Evolutionary conservation across 2,113 vertebrate genomes (phyloP).

Genomic region (Stegastes partitus): DNA sequence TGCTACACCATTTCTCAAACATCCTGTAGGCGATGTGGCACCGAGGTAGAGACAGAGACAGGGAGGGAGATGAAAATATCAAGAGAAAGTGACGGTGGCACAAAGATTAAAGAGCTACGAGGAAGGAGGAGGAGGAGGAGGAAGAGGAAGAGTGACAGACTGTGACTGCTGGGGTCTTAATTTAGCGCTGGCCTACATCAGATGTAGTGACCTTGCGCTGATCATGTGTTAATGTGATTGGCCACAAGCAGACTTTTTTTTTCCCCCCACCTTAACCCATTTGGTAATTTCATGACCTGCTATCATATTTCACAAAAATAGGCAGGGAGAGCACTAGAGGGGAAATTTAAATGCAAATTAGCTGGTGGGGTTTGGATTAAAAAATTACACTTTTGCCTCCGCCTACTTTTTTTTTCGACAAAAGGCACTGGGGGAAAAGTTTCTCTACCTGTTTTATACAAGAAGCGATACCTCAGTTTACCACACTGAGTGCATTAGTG

Average conservation of each 20-base stretch:
- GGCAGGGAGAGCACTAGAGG: constrained; percentile 1
- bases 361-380: constrained; percentile 10
- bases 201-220: constrained; percentile 53
- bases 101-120: constrained; percentile 30
- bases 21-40: constrained; percentile 39
- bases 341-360: constrained; percentile 35
- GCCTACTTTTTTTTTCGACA: constrained; percentile 12
- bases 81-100: constrained; percentile 45
- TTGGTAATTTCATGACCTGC: constrained; percentile 44
- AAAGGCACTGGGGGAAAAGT: not conserved
- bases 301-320: constrained; percentile 34
- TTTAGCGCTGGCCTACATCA: constrained; percentile 47
- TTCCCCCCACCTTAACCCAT: not conserved
- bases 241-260: constrained; percentile 30
- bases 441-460: too few relatives aligned
- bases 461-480: too few relatives aligned
- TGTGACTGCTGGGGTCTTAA: constrained; percentile 34
- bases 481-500: too few relatives aligned
- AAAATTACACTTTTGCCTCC: constrained; percentile 18
- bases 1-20: constrained; percentile 39
- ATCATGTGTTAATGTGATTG: constrained; percentile 43
- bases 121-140: constrained; percentile 1
- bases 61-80: constrained; percentile 47
- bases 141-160: not conserved
- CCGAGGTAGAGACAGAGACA: constrained; percentile 27